These are phyloP conservation scores for Sinosuthora webbiana DNA, from an alignment of 2,113 vertebrate species.

Conservation along the genomic window DNA sequence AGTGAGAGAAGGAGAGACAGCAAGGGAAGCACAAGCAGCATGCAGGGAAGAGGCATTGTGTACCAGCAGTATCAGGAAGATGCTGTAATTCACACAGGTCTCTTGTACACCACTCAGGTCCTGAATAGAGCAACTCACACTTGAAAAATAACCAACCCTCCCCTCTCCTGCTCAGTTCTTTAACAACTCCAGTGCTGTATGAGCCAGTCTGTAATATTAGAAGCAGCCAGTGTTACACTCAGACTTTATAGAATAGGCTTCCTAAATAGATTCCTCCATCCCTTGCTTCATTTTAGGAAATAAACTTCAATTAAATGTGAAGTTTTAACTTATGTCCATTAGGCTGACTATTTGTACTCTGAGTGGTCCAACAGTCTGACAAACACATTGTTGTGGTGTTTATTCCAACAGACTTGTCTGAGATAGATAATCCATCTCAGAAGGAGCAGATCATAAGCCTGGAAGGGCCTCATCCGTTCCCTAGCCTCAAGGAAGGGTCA, in stretches of 20 bases:
- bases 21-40: not conserved
- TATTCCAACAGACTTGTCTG: not conserved
- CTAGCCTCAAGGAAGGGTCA: not conserved
- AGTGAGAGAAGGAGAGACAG: not conserved
- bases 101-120: not conserved
- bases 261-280: not conserved
- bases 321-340: not conserved
- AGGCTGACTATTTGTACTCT: not conserved
- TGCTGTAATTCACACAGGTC: not conserved
- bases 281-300: not conserved
- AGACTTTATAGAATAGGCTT: not conserved
- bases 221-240: not conserved
- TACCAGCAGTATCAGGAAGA: not conserved
- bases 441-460: not conserved
- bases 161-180: not conserved
- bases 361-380: not conserved
- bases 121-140: not conserved
- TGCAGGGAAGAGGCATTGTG: rapidly evolving
- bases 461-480: not conserved
- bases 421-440: not conserved
- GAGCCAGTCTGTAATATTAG: not conserved
- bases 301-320: not conserved
- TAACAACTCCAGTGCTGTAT: not conserved
- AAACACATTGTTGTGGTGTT: not conserved
- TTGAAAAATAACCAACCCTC: not conserved